A percentile compares a stretch with the other conserved stretches of the same genome.
These are phyloP conservation scores for Uria lomvia DNA, from an alignment of 2,113 vertebrate species.

Conservation along the genomic window DNA sequence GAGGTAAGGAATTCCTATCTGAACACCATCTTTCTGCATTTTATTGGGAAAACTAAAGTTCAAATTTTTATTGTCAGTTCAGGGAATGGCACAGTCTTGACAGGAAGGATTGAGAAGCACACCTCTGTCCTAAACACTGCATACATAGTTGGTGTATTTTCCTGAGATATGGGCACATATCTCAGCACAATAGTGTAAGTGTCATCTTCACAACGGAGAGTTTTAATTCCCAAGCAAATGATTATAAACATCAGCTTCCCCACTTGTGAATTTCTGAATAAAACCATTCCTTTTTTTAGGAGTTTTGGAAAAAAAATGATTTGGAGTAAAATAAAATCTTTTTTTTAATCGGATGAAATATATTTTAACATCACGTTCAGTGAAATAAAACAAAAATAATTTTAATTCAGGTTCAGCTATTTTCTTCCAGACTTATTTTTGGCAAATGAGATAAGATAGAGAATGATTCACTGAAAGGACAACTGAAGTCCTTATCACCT, in stretches of 20 bases:
- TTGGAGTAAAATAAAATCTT: neutral
- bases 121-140: neutral
- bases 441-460: neutral
- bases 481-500: neutral
- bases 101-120: neutral
- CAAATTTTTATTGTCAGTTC: neutral
- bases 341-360: neutral
- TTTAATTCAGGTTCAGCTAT: neutral
- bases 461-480: neutral
- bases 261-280: neutral
- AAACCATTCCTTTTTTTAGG: fast-evolving
- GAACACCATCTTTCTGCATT: neutral
- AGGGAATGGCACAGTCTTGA: neutral
- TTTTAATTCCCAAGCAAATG: neutral
- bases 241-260: neutral
- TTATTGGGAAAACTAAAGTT: neutral
- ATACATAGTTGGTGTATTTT: neutral
- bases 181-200: neutral
- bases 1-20: neutral
- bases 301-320: neutral
- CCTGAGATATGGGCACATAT: neutral
- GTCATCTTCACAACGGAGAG: neutral
- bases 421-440: neutral
- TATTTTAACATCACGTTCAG: neutral
- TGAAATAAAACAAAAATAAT: neutral